phyloP scores from a whole-genome alignment of 2,113 vertebrate genomes.

The Antigone vipio region DNA sequence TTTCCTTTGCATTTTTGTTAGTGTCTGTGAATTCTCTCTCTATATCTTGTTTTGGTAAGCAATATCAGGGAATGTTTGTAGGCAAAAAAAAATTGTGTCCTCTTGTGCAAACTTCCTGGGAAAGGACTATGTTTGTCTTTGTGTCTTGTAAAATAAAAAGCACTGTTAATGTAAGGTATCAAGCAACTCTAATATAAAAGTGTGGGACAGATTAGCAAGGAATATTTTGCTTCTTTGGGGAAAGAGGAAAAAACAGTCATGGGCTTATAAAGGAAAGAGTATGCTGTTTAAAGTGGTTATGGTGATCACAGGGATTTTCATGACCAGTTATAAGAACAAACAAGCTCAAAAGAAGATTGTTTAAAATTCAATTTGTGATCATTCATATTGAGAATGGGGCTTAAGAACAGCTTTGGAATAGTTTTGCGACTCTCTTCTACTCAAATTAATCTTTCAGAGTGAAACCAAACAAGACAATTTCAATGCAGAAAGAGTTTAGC shows the following conservation, averaged over 20 bases:
- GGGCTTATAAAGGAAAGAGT: neutral
- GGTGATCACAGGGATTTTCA: neutral
- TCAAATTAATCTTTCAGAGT: neutral
- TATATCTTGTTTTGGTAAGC: neutral
- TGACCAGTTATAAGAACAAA: neutral
- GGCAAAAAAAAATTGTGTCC: neutral
- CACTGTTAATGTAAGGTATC: neutral
- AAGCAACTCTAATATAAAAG: neutral
- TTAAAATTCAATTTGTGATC: neutral
- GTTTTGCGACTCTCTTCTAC: neutral
- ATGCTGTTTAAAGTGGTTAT: neutral
- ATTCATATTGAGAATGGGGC: neutral
- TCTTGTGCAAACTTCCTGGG: neutral
- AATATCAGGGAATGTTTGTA: neutral
- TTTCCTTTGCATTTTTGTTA: neutral
- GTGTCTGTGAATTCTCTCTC: neutral
- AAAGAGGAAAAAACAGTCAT: neutral
- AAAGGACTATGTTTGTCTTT: neutral
- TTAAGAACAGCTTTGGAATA: neutral
- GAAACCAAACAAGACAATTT: neutral
- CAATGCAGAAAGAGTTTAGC: neutral
- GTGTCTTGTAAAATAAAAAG: neutral
- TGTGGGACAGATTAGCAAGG: neutral
- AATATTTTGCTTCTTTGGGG: neutral
- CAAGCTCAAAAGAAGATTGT: neutral